Conservation (phyloP, 2,888 invertebrate species). For the Himalopsyche tibetana region DNA sequence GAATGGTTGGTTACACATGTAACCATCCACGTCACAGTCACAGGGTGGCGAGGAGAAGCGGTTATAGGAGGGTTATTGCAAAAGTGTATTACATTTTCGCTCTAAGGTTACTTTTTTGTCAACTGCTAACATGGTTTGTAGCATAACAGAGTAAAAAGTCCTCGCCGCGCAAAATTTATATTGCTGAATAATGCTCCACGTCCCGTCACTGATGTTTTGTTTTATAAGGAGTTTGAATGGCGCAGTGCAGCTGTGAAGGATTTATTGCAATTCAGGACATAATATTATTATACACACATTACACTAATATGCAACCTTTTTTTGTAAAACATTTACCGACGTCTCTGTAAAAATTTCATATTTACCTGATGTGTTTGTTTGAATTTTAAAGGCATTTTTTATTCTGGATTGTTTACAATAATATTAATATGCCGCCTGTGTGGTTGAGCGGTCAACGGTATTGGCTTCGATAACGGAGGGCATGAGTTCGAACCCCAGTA, state of each 20-base stretch:
- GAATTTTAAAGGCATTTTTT: no score
- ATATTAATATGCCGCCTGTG: no score
- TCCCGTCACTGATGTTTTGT: background rate
- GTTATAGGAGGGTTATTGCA: constrained; percentile 1
- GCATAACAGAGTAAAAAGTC: background rate
- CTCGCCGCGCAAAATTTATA: background rate
- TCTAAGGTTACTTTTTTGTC: constrained; percentile 9
- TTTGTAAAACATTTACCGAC: no score
- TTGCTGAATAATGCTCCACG: background rate
- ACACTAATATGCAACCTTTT: no score
- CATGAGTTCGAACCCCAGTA: no score
- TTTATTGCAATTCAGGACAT: no score
- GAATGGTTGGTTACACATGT: background rate
- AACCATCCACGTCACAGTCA: background rate
- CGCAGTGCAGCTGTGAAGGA: background rate
- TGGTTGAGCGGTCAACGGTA: no score
- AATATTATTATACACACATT: no score
- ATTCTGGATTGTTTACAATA: no score
- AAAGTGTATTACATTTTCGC: constrained; percentile 28
- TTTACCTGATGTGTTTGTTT: no score
- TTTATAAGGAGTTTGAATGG: background rate
- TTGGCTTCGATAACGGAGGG: no score
- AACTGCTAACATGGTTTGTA: constrained; percentile 2
- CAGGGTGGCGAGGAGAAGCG: background rate
- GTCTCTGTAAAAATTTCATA: background rate